Conservation (phyloP, 2,888 invertebrate genomes). For the Folsomia manolachei region DNA sequence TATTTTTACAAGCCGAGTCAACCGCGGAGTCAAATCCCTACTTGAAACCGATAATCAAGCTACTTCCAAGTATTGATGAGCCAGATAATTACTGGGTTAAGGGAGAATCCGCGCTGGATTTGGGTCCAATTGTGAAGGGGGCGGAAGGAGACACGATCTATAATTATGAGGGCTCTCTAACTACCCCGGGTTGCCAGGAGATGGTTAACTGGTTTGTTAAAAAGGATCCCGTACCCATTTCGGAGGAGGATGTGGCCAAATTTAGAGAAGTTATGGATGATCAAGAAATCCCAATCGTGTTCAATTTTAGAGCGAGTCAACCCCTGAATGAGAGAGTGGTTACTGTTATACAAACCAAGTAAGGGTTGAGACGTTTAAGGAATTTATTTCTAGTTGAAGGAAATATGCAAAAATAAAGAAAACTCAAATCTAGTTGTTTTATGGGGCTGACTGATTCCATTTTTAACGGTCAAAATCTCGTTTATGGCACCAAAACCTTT, state of each 20-base stretch:
- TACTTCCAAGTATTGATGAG: not conserved
- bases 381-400: no score
- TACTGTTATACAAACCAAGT: no score
- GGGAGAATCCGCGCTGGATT: not conserved
- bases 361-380: no score
- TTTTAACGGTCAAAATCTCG: no score
- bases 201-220: not conserved
- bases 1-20: not conserved
- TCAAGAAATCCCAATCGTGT: not conserved
- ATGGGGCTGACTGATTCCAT: no score
- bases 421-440: no score
- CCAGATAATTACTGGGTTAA: not conserved
- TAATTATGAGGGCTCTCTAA: not conserved
- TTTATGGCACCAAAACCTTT: no score
- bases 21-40: not conserved
- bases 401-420: no score
- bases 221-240: not conserved
- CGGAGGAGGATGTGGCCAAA: not conserved
- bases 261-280: not conserved
- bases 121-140: not conserved
- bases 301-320: not conserved
- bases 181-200: not conserved
- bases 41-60: not conserved
- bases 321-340: not conserved
- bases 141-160: not conserved